Evolutionary conservation across 2,797 vertebrate genomes (phyloP).

Genomic region (Rhinichthys osculus): DNA sequence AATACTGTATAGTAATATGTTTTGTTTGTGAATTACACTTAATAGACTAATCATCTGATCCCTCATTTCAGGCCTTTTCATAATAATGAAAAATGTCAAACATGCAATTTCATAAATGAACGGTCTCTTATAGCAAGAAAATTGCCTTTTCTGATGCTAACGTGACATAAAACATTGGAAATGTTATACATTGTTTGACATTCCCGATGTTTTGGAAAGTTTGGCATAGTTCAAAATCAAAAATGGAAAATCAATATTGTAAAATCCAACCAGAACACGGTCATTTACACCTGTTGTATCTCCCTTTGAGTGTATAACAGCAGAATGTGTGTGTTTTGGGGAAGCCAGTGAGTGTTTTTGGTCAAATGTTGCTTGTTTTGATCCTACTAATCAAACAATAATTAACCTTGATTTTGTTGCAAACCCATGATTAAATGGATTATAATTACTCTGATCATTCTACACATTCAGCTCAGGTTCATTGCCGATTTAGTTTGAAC

Average conservation of each 20-base stretch:
- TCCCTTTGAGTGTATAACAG: background rate
- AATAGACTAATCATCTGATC: background rate
- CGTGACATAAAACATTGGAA: background rate
- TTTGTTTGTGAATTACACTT: background rate
- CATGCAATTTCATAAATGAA: background rate
- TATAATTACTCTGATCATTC: conserved; percentile 2
- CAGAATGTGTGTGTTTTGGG: background rate
- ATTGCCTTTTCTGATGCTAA: background rate
- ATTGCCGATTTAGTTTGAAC: background rate
- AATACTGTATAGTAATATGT: background rate
- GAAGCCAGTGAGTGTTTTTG: background rate
- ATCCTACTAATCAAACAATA: conserved; percentile 1
- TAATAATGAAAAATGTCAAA: background rate
- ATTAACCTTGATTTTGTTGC: conserved; percentile 2
- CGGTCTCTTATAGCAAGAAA: background rate
- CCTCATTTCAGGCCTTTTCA: background rate
- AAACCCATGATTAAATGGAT: background rate
- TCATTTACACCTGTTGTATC: background rate
- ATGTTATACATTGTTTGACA: background rate
- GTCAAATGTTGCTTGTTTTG: background rate
- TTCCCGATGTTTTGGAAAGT: background rate
- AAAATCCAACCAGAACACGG: background rate
- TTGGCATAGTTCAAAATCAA: background rate
- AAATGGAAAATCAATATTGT: background rate
- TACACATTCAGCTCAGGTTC: background rate